Evolutionary conservation across 1,140 invertebrate species (phyloP).

Genomic region (Rhopalosiphum padi): DNA sequence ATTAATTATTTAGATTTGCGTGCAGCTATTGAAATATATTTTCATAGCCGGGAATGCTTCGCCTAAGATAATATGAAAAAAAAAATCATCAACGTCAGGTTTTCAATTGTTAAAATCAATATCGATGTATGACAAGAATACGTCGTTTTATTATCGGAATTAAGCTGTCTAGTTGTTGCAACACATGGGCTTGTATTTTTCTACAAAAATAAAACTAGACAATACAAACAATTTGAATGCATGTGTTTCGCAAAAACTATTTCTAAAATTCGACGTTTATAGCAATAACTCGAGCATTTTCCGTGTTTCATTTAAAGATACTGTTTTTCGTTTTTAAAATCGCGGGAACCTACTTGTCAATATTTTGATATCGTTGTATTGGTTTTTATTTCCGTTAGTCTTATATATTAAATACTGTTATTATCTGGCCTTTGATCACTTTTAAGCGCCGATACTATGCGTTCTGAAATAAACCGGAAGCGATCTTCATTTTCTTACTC

Average conservation of each 20-base stretch:
- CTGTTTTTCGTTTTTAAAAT: background rate
- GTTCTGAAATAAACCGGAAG: background rate
- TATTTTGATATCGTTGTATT: background rate
- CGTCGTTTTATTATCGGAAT: background rate
- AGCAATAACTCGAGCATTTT: background rate
- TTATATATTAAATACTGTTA: background rate
- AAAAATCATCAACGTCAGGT: background rate
- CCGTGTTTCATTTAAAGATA: too few relatives aligned
- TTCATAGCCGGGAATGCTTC: background rate
- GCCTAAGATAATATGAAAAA: background rate
- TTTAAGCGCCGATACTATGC: background rate
- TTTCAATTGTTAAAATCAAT: background rate
- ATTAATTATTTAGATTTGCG: background rate
- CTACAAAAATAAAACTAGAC: background rate
- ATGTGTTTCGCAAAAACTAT: background rate
- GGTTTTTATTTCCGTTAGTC: background rate
- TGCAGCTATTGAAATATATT: background rate
- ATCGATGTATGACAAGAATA: background rate
- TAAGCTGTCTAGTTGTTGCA: background rate
- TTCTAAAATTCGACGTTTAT: background rate
- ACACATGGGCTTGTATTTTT: background rate
- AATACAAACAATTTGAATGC: background rate
- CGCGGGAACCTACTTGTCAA: background rate
- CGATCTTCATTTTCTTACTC: background rate
- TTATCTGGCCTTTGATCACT: background rate